phyloP scores from a whole-genome alignment of 2,888 invertebrate genomes.

The Philereme transversata region DNA sequence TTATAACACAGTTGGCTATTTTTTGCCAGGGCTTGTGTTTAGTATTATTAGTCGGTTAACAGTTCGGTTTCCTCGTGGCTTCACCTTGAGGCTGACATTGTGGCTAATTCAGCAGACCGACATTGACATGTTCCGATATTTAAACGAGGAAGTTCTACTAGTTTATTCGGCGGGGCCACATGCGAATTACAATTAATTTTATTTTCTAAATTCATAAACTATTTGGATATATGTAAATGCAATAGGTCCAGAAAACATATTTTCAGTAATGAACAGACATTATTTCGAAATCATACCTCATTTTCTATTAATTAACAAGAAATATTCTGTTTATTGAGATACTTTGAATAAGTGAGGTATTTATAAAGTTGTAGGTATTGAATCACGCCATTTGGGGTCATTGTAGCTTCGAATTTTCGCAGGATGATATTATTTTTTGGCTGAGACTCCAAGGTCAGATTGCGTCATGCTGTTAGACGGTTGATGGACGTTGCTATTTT shows the following conservation, averaged over 20 bases:
- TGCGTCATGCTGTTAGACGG: slow-evolving; percentile 53
- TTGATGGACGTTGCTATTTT: slow-evolving; percentile 31
- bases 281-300: background rate
- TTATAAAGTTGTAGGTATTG: slow-evolving; percentile 49
- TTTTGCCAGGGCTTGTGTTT: slow-evolving; percentile 44
- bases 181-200: slow-evolving; percentile 33
- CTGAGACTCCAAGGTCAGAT: slow-evolving; percentile 58
- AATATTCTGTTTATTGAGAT: background rate
- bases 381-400: slow-evolving; percentile 55
- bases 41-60: slow-evolving; percentile 48
- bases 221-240: slow-evolving; percentile 1
- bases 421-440: slow-evolving; percentile 57
- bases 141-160: slow-evolving; percentile 71
- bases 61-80: slow-evolving; percentile 60
- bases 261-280: background rate
- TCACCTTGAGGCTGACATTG: slow-evolving; percentile 76
- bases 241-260: background rate
- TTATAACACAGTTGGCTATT: slow-evolving; percentile 26
- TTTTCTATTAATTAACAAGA: background rate
- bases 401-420: slow-evolving; percentile 53
- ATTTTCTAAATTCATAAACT: slow-evolving; percentile 22
- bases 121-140: slow-evolving; percentile 78
- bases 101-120: slow-evolving; percentile 72
- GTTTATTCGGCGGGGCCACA: slow-evolving; percentile 54
- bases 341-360: slow-evolving; percentile 31